These are phyloP conservation scores for Poecilobothrus nobilitatus DNA, from an alignment of 2,888 invertebrate genomes.

Conservation along the genomic window DNA sequence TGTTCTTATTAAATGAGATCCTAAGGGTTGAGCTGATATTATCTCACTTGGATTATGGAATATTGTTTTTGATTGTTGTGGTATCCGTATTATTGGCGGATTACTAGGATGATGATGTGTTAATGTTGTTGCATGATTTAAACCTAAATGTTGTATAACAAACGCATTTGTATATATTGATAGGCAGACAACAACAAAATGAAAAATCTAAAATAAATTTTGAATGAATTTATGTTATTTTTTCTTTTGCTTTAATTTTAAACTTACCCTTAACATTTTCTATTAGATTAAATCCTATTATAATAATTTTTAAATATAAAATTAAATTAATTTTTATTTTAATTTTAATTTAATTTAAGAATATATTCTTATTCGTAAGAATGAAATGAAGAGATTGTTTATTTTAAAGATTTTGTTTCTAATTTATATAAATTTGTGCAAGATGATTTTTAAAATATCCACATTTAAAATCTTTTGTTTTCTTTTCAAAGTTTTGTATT, in stretches of 20 bases:
- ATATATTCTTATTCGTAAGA: background rate
- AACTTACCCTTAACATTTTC: background rate
- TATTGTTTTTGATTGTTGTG: slow-evolving; percentile 26
- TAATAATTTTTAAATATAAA: background rate
- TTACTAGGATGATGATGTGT: slow-evolving; percentile 5
- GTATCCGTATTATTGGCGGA: background rate
- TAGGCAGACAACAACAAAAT: slow-evolving; percentile 10
- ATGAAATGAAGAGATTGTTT: background rate
- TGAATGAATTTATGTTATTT: too few relatives aligned
- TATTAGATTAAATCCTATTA: background rate
- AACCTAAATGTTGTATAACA: slow-evolving; percentile 9
- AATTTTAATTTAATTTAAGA: background rate
- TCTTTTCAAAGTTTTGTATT: too few relatives aligned
- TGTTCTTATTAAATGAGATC: background rate
- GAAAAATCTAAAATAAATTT: slow-evolving; percentile 13
- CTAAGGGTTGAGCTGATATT: slow-evolving; percentile 17
- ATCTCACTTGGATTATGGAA: slow-evolving; percentile 20
- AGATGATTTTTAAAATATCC: background rate
- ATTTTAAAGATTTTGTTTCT: background rate
- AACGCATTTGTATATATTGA: slow-evolving; percentile 13
- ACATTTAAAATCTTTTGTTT: background rate
- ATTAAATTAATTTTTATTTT: background rate
- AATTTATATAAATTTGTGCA: slow-evolving; percentile 6
- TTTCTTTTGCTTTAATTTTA: too few relatives aligned
- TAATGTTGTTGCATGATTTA: slow-evolving; percentile 9